phyloP scores from a whole-genome alignment of 2,113 vertebrate genomes.

The Lipophrys pholis region DNA sequence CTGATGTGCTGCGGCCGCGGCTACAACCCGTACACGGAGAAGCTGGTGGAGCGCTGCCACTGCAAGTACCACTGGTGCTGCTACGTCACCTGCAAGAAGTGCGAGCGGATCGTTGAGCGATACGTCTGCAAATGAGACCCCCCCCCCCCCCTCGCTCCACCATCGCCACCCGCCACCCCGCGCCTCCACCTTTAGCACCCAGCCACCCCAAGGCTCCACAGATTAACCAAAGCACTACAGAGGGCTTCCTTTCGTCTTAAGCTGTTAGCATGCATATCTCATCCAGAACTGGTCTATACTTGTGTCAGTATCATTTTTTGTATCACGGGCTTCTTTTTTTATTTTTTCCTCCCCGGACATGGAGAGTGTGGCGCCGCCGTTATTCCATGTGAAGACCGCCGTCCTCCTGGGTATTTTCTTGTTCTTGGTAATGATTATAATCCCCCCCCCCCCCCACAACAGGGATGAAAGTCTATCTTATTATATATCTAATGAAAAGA shows the following conservation, averaged over 20 bases:
- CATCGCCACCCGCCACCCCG: neutral
- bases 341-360: constrained; percentile 47
- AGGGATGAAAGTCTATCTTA: constrained; percentile 77
- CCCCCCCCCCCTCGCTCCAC: neutral
- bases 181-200: neutral
- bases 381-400: constrained; percentile 60
- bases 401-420: constrained; percentile 72
- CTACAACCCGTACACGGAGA: constrained; percentile 98
- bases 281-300: constrained; percentile 64
- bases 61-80: constrained; percentile 99
- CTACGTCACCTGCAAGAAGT: constrained; percentile 98
- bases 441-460: constrained; percentile 29
- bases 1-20: constrained; percentile 99
- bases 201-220: constrained; percentile 48
- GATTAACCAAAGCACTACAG: constrained; percentile 81
- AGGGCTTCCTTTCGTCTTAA: constrained; percentile 73
- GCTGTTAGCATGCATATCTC: constrained; percentile 76
- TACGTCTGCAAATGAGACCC: constrained; percentile 96
- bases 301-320: constrained; percentile 63
- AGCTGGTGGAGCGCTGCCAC: constrained; percentile 94
- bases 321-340: constrained; percentile 53
- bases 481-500: constrained; percentile 76
- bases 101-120: constrained; percentile 92
- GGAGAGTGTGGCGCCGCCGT: constrained; percentile 41
- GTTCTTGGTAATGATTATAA: constrained; percentile 63